Percentiles rank a stretch among this genome's conserved stretches.
Conservation (phyloP, 2,113 vertebrate genomes). For the Chloropsis cyanopogon region DNA sequence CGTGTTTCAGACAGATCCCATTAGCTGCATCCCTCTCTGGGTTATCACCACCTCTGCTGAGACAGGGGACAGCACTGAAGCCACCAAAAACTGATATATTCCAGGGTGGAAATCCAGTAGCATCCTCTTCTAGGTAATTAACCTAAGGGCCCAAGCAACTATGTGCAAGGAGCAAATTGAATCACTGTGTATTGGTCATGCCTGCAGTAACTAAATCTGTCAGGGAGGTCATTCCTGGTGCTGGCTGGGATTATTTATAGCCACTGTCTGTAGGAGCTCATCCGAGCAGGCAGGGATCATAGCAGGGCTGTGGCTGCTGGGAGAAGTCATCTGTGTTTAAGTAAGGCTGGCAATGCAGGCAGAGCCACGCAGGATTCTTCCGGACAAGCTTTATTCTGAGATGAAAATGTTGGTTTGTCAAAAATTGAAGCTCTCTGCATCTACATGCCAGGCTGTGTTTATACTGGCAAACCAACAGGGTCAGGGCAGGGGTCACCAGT, state of each 20-base stretch:
- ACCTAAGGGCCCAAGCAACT: not conserved
- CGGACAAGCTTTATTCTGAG: not conserved
- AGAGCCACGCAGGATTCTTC: not conserved
- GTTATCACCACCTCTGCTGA: not conserved
- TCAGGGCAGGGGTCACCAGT: not conserved
- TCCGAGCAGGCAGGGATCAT: not conserved
- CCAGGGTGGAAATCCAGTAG: not conserved
- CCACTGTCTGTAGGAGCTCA: not conserved
- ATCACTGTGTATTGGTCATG: not conserved
- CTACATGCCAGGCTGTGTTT: not conserved
- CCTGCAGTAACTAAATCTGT: slow-evolving; percentile 16
- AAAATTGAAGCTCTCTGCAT: not conserved
- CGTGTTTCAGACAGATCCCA: not conserved
- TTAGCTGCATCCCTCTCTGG: not conserved
- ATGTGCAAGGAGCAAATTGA: not conserved
- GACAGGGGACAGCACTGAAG: not conserved
- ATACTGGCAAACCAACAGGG: not conserved
- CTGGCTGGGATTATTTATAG: slow-evolving; percentile 8
- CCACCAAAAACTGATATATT: not conserved
- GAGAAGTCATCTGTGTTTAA: not conserved
- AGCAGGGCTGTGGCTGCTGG: not conserved
- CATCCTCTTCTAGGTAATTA: not conserved
- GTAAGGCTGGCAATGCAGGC: not conserved
- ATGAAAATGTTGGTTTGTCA: not conserved
- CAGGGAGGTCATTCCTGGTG: not conserved